A percentile compares a stretch with the other conserved stretches of the same genome.
phyloP scores from a whole-genome alignment of 2,888 invertebrate genomes.

The Mythimna vitellina region DNA sequence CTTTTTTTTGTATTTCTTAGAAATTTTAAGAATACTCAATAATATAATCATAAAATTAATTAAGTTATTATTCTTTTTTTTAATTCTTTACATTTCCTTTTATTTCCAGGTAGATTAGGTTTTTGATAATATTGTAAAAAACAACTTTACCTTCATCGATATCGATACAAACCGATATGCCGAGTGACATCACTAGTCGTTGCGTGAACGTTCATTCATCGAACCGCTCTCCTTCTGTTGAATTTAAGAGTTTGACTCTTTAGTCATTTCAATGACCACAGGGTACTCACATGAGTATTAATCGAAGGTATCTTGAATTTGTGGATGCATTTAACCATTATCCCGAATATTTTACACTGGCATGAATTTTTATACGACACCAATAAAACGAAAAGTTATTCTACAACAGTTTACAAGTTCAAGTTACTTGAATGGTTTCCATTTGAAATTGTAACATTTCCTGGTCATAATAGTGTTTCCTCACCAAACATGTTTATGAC shows the following conservation, averaged over 20 bases:
- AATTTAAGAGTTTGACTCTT: conserved; percentile 54
- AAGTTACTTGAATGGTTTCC: conserved; percentile 13
- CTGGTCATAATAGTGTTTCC: conserved; percentile 42
- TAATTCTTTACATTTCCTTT: too few relatives aligned
- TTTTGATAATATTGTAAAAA: neutral
- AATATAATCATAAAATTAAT: too few relatives aligned
- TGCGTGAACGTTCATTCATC: conserved; percentile 55
- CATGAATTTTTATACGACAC: neutral
- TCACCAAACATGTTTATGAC: conserved; percentile 53
- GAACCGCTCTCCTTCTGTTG: conserved; percentile 37
- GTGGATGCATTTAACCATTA: neutral
- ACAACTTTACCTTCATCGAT: neutral
- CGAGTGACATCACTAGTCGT: conserved; percentile 51
- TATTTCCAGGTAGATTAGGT: too few relatives aligned
- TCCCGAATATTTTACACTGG: neutral
- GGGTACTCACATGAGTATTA: conserved; percentile 17
- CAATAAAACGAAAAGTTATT: neutral
- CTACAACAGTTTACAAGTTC: conserved; percentile 2
- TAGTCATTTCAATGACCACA: conserved; percentile 50
- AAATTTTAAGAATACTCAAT: too few relatives aligned
- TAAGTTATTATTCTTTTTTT: too few relatives aligned
- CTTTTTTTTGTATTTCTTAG: too few relatives aligned
- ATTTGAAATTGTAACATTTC: conserved; percentile 48
- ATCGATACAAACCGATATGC: conserved; percentile 30
- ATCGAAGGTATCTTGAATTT: conserved; percentile 16